These are phyloP conservation scores for Dinomys branickii DNA, from an alignment of 2,113 vertebrate species.

Conservation along the genomic window DNA sequence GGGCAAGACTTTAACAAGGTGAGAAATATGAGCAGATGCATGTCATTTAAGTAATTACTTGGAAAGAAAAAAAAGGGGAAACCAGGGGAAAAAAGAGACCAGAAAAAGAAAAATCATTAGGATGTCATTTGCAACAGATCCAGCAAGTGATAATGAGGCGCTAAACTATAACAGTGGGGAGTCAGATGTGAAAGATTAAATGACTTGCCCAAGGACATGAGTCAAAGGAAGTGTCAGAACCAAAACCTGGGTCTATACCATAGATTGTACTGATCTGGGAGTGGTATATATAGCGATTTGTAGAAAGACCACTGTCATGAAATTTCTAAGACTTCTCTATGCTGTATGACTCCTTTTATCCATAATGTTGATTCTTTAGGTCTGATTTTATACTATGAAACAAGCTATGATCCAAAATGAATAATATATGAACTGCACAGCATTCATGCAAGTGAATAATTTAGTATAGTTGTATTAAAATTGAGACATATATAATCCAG, in stretches of 20 bases:
- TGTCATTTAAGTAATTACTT: conserved; percentile 47
- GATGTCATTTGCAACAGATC: conserved; percentile 52
- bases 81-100: neutral
- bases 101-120: conserved; percentile 45
- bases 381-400: conserved; percentile 37
- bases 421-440: neutral
- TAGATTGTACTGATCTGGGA: neutral
- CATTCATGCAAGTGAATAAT: conserved; percentile 29
- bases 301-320: neutral
- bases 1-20: neutral
- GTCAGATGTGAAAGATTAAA: conserved; percentile 51
- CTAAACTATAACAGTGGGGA: conserved; percentile 39
- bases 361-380: conserved; percentile 2
- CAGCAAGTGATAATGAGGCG: conserved; percentile 62
- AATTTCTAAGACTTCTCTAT: conserved; percentile 34
- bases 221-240: neutral
- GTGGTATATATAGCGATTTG: neutral
- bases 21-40: neutral
- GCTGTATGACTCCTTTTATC: neutral
- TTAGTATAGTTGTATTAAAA: conserved; percentile 47
- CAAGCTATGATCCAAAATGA: neutral
- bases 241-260: neutral
- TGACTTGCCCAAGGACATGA: conserved; percentile 43
- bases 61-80: conserved; percentile 10
- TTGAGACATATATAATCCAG: conserved; percentile 51